phyloP scores from a whole-genome alignment of 2,888 invertebrate genomes.

The Rhamphomyia laevipes region DNA sequence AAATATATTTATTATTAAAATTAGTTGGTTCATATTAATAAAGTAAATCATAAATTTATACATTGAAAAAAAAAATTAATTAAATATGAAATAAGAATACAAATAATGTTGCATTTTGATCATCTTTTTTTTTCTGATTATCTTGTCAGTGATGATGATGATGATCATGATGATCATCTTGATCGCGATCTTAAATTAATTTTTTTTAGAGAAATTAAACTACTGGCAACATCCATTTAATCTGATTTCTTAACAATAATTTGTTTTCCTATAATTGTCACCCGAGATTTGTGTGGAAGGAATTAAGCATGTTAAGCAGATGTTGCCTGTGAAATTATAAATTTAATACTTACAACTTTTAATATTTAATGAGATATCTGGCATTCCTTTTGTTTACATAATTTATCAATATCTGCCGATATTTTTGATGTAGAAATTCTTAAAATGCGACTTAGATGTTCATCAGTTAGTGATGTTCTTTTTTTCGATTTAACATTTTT shows the following conservation, averaged over 20 bases:
- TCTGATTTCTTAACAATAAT: background rate
- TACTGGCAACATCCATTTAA: background rate
- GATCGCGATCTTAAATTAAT: background rate
- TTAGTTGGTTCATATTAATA: background rate
- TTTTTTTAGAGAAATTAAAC: background rate
- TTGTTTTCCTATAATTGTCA: background rate
- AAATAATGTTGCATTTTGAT: background rate
- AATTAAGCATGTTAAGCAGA: background rate
- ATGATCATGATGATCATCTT: background rate
- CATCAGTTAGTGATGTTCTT: background rate
- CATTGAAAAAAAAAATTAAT: background rate
- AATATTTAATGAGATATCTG: background rate
- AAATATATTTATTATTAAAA: background rate
- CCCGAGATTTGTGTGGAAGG: background rate
- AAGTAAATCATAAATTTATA: background rate
- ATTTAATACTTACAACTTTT: background rate
- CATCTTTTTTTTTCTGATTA: background rate
- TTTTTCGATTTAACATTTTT: background rate
- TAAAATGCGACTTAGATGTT: background rate
- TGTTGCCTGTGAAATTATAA: background rate
- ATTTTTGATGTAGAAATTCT: background rate
- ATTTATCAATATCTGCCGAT: background rate
- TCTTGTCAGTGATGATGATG: background rate
- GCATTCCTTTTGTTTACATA: background rate
- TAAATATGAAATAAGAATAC: background rate